Conservation (phyloP, 2,797 vertebrate species). For the Neoniphon sammara region DNA sequence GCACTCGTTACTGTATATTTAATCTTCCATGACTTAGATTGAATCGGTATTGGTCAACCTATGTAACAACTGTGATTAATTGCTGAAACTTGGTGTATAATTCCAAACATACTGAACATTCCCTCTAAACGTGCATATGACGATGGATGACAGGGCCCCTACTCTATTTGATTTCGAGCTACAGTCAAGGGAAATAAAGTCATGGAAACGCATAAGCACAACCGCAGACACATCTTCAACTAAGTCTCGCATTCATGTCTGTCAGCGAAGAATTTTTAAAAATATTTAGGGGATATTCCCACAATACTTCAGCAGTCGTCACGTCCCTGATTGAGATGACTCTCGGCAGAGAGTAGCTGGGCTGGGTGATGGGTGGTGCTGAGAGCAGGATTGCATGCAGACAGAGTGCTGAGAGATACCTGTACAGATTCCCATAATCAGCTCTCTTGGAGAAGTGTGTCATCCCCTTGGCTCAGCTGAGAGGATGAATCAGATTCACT, state of each 20-base stretch:
- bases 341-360: conserved; percentile 28
- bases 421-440: conserved; percentile 58
- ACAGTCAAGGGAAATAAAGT: conserved; percentile 14
- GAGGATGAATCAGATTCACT: conserved; percentile 43
- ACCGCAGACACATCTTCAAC: conserved; percentile 28
- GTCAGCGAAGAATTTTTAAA: conserved; percentile 55
- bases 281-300: conserved; percentile 64
- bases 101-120: conserved; percentile 69
- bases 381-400: conserved; percentile 51
- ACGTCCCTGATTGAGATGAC: conserved; percentile 40
- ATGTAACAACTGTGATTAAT: background rate
- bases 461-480: conserved; percentile 32
- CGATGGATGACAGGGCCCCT: background rate
- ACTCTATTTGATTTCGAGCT: conserved; percentile 10
- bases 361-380: conserved; percentile 6
- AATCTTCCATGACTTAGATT: conserved; percentile 2
- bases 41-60: conserved; percentile 19
- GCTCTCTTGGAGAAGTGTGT: conserved; percentile 37
- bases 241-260: conserved; percentile 46
- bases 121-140: conserved; percentile 19
- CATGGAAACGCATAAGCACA: background rate
- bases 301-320: conserved; percentile 50
- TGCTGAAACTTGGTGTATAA: conserved; percentile 33
- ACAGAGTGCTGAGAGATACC: conserved; percentile 66
- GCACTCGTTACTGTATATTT: background rate